Evolutionary conservation across 2,797 vertebrate genomes (phyloP).

Genomic region (Hydrocynus forskahlii): DNA sequence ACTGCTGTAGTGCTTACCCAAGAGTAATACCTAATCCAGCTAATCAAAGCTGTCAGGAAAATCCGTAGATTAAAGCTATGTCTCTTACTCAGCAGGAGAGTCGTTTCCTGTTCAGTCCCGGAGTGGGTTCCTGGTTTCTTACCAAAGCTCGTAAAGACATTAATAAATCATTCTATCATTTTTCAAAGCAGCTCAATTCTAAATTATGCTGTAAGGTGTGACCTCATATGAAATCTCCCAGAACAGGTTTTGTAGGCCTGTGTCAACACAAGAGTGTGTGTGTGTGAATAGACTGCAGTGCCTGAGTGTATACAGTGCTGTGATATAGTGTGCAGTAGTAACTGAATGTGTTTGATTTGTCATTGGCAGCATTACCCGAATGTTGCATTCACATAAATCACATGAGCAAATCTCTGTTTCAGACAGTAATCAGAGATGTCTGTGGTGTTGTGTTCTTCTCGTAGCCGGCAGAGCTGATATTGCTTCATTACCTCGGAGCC

Average conservation of each 20-base stretch:
- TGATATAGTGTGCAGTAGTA: not conserved
- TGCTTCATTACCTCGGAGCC: constrained; percentile 78
- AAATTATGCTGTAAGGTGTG: not conserved
- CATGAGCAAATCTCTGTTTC: not conserved
- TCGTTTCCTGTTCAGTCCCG: not conserved
- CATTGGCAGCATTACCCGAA: not conserved
- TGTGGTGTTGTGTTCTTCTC: constrained; percentile 36
- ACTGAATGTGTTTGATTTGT: not conserved
- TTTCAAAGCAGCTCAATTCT: not conserved
- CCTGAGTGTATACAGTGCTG: not conserved
- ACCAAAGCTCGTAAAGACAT: not conserved
- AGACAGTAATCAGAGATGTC: too few species aligned
- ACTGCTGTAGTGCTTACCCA: not conserved
- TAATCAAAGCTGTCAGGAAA: not conserved
- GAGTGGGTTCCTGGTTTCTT: not conserved
- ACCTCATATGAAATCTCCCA: constrained; percentile 30
- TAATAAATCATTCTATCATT: not conserved
- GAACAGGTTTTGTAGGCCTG: not conserved
- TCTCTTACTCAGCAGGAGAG: not conserved
- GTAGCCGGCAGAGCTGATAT: constrained; percentile 66
- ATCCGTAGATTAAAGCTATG: not conserved
- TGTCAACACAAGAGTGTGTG: not conserved
- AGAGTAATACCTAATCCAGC: not conserved
- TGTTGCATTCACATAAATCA: not conserved
- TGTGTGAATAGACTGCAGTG: constrained; percentile 10